Percentiles rank a stretch among this genome's conserved stretches.
Conservation (phyloP, 1,140 invertebrate species). For the Drosophila kurseongensis region DNA sequence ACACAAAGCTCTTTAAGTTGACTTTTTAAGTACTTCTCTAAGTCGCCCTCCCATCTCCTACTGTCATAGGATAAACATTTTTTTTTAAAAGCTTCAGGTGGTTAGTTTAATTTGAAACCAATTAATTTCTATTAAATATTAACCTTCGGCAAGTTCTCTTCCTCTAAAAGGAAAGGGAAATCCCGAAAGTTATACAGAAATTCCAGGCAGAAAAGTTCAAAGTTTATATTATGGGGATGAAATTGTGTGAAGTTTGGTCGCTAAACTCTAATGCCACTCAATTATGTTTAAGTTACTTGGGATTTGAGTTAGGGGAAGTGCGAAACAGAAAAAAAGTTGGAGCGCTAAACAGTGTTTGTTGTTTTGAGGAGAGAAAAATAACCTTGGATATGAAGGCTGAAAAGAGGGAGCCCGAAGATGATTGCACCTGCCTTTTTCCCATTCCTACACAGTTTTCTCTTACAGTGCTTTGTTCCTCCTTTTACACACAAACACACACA, state of each 20-base stretch:
- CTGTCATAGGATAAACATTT: too few relatives aligned
- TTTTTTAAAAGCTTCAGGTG: not conserved
- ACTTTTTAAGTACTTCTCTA: too few relatives aligned
- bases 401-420: not conserved
- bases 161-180: not conserved
- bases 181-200: constrained; percentile 15
- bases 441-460: not conserved
- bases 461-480: not conserved
- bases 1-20: too few relatives aligned
- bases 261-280: constrained; percentile 29
- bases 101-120: constrained; percentile 1
- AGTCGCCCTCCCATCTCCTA: too few relatives aligned
- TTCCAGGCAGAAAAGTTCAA: constrained; percentile 14
- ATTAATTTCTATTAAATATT: constrained; percentile 34
- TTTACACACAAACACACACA: not conserved
- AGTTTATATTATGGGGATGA: constrained; percentile 26
- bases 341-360: not conserved
- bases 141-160: not conserved
- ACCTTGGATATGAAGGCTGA: not conserved
- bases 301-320: constrained; percentile 24
- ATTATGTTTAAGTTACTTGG: constrained; percentile 29
- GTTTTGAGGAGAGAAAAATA: not conserved
- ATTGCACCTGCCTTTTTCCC: not conserved
- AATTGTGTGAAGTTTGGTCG: constrained; percentile 32
- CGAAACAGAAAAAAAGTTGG: not conserved